Conservation (phyloP, 2,888 invertebrate genomes). For the Eristalis arbustorum region DNA sequence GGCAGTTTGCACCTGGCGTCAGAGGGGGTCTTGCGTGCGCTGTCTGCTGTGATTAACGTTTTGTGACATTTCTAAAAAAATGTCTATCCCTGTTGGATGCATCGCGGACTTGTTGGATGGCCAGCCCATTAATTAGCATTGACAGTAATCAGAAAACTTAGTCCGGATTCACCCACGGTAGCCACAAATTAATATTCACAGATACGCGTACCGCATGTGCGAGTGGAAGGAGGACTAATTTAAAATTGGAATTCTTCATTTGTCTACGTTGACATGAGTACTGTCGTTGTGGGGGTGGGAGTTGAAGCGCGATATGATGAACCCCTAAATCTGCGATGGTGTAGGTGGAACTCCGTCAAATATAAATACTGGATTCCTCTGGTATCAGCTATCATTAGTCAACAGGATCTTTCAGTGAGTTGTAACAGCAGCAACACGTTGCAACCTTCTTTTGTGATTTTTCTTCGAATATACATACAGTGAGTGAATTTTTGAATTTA, state of each 20-base stretch:
- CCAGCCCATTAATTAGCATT: conserved; percentile 62
- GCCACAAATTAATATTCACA: conserved; percentile 64
- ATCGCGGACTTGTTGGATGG: conserved; percentile 40
- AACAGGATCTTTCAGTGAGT: conserved; percentile 56
- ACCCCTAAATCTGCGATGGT: conserved; percentile 9
- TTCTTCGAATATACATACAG: not conserved
- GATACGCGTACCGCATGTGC: not conserved
- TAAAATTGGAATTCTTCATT: conserved; percentile 60
- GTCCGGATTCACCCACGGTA: conserved; percentile 58
- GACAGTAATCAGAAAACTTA: conserved; percentile 70
- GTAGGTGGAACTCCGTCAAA: conserved; percentile 44
- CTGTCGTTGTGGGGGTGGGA: not conserved
- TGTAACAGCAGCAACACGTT: not conserved
- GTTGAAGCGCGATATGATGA: not conserved
- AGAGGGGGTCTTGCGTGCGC: not conserved
- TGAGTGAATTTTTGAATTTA: not conserved
- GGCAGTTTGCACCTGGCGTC: conserved; percentile 27
- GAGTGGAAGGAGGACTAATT: conserved; percentile 43
- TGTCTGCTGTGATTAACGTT: conserved; percentile 44
- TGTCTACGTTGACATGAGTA: conserved; percentile 20
- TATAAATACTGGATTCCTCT: conserved; percentile 54
- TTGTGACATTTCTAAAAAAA: conserved; percentile 49
- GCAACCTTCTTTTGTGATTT: not conserved
- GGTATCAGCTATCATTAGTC: conserved; percentile 53
- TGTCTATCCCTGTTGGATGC: not conserved